A percentile compares a stretch with the other conserved stretches of the same genome.
phyloP scores from a whole-genome alignment of 2,888 invertebrate species.

The Zootermopsis nevadensis region DNA sequence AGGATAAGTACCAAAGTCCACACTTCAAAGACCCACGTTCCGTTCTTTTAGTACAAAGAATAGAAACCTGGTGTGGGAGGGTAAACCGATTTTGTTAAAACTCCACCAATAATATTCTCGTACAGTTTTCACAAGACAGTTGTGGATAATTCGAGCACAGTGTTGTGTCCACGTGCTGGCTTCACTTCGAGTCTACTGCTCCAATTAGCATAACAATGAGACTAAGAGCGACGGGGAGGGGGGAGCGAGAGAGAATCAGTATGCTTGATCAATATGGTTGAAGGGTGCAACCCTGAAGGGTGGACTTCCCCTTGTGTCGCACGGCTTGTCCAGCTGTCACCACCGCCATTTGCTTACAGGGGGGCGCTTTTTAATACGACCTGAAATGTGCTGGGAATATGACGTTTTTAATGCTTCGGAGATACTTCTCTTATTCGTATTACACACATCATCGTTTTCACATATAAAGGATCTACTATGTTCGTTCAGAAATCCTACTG shows the following conservation, averaged over 20 bases:
- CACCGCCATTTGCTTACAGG: constrained; percentile 24
- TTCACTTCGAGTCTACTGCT: not conserved
- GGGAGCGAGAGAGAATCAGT: constrained; percentile 34
- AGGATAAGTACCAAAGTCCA: too few species aligned
- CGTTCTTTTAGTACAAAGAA: not conserved
- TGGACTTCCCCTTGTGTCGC: constrained; percentile 39
- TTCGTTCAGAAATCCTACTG: not conserved
- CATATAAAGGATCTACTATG: not conserved
- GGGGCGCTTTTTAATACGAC: constrained; percentile 18
- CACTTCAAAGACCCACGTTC: too few species aligned
- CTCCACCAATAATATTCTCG: constrained; percentile 9
- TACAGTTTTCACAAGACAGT: not conserved
- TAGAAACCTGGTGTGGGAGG: not conserved
- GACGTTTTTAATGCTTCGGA: not conserved
- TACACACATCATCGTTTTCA: not conserved
- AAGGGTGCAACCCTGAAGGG: constrained; percentile 6
- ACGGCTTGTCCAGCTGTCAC: constrained; percentile 44
- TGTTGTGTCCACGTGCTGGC: constrained; percentile 29
- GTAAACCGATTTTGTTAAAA: not conserved
- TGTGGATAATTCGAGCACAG: not conserved
- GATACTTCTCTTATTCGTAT: not conserved
- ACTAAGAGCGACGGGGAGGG: constrained; percentile 28
- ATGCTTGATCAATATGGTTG: constrained; percentile 41
- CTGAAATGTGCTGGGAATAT: constrained; percentile 18
- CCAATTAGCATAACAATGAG: constrained; percentile 42